Evolutionary conservation across 2,797 vertebrate species (phyloP), one percentile per base, ranked within the genome.

Genomic region (Odontamblyopus rebecca): DNA sequence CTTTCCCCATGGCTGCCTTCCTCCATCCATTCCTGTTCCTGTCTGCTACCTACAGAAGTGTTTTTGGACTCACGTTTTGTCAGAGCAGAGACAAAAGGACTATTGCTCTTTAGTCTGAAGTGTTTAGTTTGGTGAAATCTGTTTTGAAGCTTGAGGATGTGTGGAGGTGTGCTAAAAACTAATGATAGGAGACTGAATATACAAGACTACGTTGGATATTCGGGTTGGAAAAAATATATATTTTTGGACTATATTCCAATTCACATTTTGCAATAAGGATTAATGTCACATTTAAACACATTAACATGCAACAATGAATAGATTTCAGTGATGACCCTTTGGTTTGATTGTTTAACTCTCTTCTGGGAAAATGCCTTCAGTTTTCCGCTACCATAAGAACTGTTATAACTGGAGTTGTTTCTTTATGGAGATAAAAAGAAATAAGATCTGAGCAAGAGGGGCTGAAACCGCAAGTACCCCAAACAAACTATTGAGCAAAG

Each of bases 1-100:
- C 54, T 71, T 74, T 76, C 56, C 63, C 32, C 15, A 29, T 38
- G 19, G 75, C 53, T 76, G 50, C 19, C 59, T 68, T 27, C 70
- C 30, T 72, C 15, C 32, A 15, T 68, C 19, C 56, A 69, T 80
- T 60, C 7, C 15, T 65, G 70, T 79, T 62, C 7, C 19, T 51
- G 18, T 19, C 60, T 71, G 41, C 65, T 61, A 19, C 50, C 29
- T 23, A 35, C 66, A 44, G 32, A 63, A 35, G 66, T 71, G 61
- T 8, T 59, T 59, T 65, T 57, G 50, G 51, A 2, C 35, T 67
- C 15, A 13, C 15, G 63, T 67, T 64, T 69, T 5, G 44, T 6
- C 0, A 38, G 18, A 56, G 56, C 62, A 63, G 44, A 60, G 54
- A 70, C 29, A 62, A 9, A 54, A 70, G 70, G 8, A 12, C 26